phyloP scores from a whole-genome alignment of 2,888 invertebrate species.

The Harmothoe impar region DNA sequence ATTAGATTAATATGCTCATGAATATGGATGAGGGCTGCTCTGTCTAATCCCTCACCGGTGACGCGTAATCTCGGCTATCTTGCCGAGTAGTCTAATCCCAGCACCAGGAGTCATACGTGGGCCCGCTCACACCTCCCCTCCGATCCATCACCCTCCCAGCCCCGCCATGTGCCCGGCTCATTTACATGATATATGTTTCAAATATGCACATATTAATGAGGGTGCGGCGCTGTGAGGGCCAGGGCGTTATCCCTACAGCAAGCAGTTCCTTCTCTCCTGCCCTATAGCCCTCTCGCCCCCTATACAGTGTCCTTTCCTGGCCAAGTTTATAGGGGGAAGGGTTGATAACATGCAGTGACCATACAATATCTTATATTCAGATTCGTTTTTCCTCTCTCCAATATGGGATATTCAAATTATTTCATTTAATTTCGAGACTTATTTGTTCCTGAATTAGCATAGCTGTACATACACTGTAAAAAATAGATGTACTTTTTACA shows the following conservation, averaged over 20 bases:
- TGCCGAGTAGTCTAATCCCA: slow-evolving; percentile 1
- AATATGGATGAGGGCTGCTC: slow-evolving; percentile 25
- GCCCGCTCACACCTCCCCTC: slow-evolving; percentile 45
- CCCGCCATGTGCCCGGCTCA: slow-evolving; percentile 7
- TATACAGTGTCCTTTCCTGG: background rate
- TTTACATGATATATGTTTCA: slow-evolving; percentile 62
- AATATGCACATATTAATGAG: slow-evolving; percentile 60
- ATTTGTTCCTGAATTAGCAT: too few species aligned
- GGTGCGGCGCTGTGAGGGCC: background rate
- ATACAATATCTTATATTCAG: too few species aligned
- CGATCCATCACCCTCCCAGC: slow-evolving; percentile 28
- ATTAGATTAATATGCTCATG: slow-evolving; percentile 57
- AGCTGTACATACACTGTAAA: too few species aligned
- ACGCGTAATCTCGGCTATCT: slow-evolving; percentile 61
- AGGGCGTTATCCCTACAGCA: background rate
- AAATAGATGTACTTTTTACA: too few species aligned
- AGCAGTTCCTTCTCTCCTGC: background rate
- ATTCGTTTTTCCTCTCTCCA: too few species aligned
- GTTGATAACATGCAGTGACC: too few species aligned
- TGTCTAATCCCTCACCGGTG: slow-evolving; percentile 59
- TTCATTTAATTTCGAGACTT: too few species aligned
- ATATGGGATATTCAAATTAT: too few species aligned
- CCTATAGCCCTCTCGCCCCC: background rate
- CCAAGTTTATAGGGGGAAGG: too few species aligned
- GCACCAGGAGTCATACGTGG: slow-evolving; percentile 44